Evolutionary conservation across 92 coral and sea anemone genomes (phyloP), one percentile per base, ranked within the genome.

Genomic region (Metridium senile): DNA sequence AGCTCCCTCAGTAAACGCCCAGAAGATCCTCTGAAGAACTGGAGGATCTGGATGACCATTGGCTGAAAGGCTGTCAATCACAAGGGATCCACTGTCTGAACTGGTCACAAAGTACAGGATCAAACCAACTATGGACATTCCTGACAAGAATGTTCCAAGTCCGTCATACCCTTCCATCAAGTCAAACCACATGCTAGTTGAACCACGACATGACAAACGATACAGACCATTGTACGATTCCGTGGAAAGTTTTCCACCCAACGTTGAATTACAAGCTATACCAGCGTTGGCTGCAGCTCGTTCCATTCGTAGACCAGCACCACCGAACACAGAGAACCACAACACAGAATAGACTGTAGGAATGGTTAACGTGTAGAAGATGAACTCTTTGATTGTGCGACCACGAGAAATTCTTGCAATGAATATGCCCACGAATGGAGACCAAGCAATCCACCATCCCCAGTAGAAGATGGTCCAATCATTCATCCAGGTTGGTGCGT

Each of bases 361-460:
- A 17, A 90, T 89, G 75, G 98, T 91, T 52, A 93, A 82, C 31
- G 97, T 88, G 80, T 74, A 87, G 58, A 80, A 82, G 81, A 93
- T 77, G 77, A 91, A 93, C 68, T 85, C 81, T 70, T 74, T 90
- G 74, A 93, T 93, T 53, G 93, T 93, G 51, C 98, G 93, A 79
- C 97, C 97, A 52, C 89, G 77, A 65, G 98, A 93, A 49, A 93
- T 93, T 74, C 68, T 90, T 47, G 98, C 98, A 68, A 93, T 93
- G 88, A 93, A 93, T 87, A 93, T 89, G 4, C 98, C 98, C 26
- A 93, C 95, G 31, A 90, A 87, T 20, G 98, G 98, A 19, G 89
- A 89, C 98, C 98, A 93, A 7, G 98, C 92, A n/a, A 93, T 90
- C 98, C 98, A 93, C 98, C 98, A 93, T n/a, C 98, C 98, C 98